Percentiles rank a stretch among this genome's conserved stretches.
These are phyloP conservation scores for Heterocephalus glaber DNA, from an alignment of 2,113 vertebrate species.

Conservation along the genomic window DNA sequence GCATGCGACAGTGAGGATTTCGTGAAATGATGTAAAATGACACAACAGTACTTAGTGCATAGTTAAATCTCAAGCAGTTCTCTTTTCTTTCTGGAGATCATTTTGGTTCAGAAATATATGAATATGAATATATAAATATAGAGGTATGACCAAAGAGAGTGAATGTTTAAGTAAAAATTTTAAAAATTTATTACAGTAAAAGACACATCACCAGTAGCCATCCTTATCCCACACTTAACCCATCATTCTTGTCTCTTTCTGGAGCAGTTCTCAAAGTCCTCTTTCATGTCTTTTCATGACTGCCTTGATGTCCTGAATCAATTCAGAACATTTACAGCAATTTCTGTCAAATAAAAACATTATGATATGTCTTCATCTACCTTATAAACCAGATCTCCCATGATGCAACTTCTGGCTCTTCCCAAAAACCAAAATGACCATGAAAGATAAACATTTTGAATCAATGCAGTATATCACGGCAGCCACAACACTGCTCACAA, in stretches of 20 bases:
- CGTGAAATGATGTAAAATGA: background rate
- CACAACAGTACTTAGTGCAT: fast-evolving
- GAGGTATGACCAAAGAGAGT: background rate
- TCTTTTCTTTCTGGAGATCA: background rate
- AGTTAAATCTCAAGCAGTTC: background rate
- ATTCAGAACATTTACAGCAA: background rate
- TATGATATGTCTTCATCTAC: background rate
- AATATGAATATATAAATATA: background rate
- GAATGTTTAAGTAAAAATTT: background rate
- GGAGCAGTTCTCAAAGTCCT: background rate
- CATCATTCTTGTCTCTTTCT: background rate
- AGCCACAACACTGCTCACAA: background rate
- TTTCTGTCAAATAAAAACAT: background rate
- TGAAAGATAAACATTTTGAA: background rate
- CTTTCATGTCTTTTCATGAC: background rate
- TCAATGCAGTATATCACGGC: background rate
- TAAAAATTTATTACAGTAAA: background rate
- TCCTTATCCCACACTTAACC: background rate
- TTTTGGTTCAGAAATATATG: background rate
- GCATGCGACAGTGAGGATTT: background rate
- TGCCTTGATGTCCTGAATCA: background rate
- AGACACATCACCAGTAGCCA: background rate
- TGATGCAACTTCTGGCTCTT: background rate
- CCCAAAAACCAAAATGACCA: background rate
- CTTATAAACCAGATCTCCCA: background rate